Percentiles rank a stretch among this genome's conserved stretches.
These are phyloP conservation scores for Ochotona curzoniae DNA, from an alignment of 2,113 vertebrate species.

Conservation along the genomic window DNA sequence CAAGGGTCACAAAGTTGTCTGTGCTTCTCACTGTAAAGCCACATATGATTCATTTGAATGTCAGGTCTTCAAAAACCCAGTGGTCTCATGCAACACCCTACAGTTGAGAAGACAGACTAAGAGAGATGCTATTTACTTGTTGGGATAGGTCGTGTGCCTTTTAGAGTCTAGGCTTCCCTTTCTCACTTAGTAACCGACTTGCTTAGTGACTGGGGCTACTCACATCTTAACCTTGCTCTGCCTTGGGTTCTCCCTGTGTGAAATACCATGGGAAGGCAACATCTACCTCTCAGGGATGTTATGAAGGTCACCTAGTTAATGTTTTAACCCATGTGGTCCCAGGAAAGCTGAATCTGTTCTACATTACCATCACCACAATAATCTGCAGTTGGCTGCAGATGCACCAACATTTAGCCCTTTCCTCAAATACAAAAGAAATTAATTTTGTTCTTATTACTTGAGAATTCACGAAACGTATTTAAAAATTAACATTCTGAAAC, in stretches of 20 bases:
- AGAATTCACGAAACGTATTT: background rate
- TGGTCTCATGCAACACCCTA: background rate
- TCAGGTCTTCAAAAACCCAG: background rate
- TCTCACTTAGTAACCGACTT: background rate
- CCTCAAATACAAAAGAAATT: background rate
- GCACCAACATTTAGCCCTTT: background rate
- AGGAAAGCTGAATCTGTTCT: background rate
- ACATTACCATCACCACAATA: background rate
- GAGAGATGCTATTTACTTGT: background rate
- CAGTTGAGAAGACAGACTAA: background rate
- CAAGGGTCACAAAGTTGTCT: background rate
- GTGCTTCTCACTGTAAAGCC: background rate
- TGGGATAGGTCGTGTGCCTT: fast-evolving
- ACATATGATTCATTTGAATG: background rate
- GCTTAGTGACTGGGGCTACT: background rate
- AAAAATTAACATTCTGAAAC: conserved; percentile 19
- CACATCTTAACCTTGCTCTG: background rate
- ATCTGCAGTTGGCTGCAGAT: background rate
- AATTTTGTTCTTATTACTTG: background rate
- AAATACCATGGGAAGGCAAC: background rate
- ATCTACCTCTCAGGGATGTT: background rate
- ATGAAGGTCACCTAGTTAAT: background rate
- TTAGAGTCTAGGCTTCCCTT: background rate
- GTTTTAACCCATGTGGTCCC: background rate
- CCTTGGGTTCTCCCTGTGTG: background rate